These are phyloP conservation scores for Mixornis gularis DNA, from an alignment of 2,113 vertebrate genomes.

Conservation along the genomic window DNA sequence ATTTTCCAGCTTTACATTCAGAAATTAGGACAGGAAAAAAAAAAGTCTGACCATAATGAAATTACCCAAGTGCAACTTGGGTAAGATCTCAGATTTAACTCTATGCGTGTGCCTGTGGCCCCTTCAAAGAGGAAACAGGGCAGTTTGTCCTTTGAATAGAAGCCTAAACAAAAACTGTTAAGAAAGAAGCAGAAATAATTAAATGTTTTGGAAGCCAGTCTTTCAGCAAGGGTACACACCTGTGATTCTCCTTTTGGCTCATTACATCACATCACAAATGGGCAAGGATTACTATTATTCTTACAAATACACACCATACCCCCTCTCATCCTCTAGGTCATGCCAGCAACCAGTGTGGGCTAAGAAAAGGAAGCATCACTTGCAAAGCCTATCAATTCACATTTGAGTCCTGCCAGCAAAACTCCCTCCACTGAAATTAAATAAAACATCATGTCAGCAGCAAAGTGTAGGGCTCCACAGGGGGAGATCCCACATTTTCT, in stretches of 20 bases:
- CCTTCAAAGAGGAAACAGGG: neutral
- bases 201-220: neutral
- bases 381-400: neutral
- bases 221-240: neutral
- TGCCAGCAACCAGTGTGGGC: neutral
- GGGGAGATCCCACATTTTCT: neutral
- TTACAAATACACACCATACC: neutral
- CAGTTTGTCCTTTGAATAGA: neutral
- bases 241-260: neutral
- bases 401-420: neutral
- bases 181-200: neutral
- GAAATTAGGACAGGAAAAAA: neutral
- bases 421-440: neutral
- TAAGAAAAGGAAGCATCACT: neutral
- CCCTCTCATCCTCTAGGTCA: neutral
- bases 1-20: neutral
- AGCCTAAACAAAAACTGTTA: neutral
- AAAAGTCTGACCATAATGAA: neutral
- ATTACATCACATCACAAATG: neutral
- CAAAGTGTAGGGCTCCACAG: neutral
- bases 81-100: neutral
- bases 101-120: rapidly evolving
- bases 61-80: neutral
- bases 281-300: neutral
- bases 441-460: neutral